Conservation (phyloP, 53 echinoderm and acorn worm genomes). For the Glandiceps talaboti region DNA sequence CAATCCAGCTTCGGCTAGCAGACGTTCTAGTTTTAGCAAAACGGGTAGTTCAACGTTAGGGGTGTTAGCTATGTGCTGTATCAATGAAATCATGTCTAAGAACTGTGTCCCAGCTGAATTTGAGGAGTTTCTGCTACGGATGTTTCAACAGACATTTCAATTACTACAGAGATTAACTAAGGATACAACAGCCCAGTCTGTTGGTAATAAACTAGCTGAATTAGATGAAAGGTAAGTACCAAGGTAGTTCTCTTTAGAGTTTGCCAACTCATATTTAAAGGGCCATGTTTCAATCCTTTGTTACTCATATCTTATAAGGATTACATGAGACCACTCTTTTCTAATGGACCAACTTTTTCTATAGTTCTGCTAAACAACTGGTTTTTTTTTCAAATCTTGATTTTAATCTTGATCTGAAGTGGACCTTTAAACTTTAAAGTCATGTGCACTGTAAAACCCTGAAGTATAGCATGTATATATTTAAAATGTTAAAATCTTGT, state of each 20-base stretch:
- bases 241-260: too few species aligned
- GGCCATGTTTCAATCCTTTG: too few species aligned
- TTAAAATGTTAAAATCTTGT: too few species aligned
- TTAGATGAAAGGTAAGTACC: slow-evolving; percentile 73
- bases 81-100: slow-evolving; percentile 97
- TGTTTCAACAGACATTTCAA: slow-evolving; percentile 99
- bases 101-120: slow-evolving; percentile 92
- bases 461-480: too few species aligned
- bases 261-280: too few species aligned
- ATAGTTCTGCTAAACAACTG: too few species aligned
- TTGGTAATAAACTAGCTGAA: slow-evolving; percentile 80
- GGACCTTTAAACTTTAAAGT: too few species aligned
- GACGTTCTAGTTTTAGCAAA: slow-evolving; percentile 72
- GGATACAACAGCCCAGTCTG: slow-evolving; percentile 84
- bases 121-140: slow-evolving; percentile 79
- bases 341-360: background rate
- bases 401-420: too few species aligned
- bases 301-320: too few species aligned
- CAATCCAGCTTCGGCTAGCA: slow-evolving; percentile 48
- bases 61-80: slow-evolving; percentile 94
- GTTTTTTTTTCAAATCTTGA: too few species aligned
- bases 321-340: background rate
- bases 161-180: slow-evolving; percentile 91
- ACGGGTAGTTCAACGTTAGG: slow-evolving; percentile 91
- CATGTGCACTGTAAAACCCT: too few species aligned